Percentiles rank a stretch among this genome's conserved stretches.
Evolutionary conservation across 2,113 vertebrate genomes (phyloP).

Genomic region (Tachysurus fulvidraco): DNA sequence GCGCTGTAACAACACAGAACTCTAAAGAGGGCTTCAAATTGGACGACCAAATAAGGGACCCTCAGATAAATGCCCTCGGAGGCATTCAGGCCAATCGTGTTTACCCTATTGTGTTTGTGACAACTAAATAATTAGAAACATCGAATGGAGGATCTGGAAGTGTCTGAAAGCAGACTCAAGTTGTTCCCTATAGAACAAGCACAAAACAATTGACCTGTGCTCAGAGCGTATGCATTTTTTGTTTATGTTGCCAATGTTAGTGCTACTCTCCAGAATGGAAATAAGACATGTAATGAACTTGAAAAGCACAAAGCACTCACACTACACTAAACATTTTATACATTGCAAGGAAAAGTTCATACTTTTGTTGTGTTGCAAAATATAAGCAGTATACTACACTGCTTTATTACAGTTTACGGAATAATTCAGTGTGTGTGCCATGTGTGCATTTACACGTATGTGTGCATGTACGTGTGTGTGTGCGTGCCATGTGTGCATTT

Average conservation of each 20-base stretch:
- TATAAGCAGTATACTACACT: neutral
- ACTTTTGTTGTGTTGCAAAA: conserved; percentile 16
- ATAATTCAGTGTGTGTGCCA: neutral
- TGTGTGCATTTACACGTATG: too few relatives aligned
- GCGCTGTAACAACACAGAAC: conserved; percentile 58
- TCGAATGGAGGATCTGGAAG: neutral
- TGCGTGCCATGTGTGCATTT: too few relatives aligned
- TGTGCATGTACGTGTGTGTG: too few relatives aligned
- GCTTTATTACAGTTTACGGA: conserved; percentile 14
- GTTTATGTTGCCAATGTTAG: conserved; percentile 33
- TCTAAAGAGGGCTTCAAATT: conserved; percentile 44
- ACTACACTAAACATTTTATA: conserved; percentile 30
- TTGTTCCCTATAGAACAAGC: conserved; percentile 36
- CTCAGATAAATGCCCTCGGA: conserved; percentile 36
- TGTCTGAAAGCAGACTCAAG: conserved; percentile 31
- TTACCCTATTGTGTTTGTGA: neutral
- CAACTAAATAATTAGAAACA: neutral
- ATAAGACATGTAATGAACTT: conserved; percentile 21
- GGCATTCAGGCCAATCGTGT: conserved; percentile 11
- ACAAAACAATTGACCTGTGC: conserved; percentile 52
- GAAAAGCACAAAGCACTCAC: conserved; percentile 45
- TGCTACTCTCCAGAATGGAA: conserved; percentile 51
- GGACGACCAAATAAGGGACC: conserved; percentile 43
- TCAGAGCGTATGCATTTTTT: conserved; percentile 7
- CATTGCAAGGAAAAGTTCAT: neutral